Base-by-base conservation (phyloP, 2,888 invertebrate genomes). In the Archaeoteleia sp. region DNA sequence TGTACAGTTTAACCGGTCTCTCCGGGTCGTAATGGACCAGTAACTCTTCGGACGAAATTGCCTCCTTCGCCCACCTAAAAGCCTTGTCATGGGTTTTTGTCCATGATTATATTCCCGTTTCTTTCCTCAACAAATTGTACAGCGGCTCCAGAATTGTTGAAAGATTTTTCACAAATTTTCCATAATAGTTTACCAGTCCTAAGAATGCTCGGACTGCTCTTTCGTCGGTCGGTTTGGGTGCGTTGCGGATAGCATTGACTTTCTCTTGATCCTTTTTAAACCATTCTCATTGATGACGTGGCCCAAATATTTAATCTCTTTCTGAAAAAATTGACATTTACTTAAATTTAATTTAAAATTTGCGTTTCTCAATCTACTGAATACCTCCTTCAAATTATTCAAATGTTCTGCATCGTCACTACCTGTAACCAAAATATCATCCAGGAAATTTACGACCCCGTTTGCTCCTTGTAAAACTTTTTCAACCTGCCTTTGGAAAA, bases 301-400 rank as follows among this genome's bases (percentile, higher is more conserved):
- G 1, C 80, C 79, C 12, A 85, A 67, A 70, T 80, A 83, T 8
- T 73, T 65, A 9, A 82, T 65, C 53, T 77, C 62, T 0, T 77
- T 46, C 58, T 76, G 51, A 29, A 77, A 80, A 53, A 85, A 81
- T 5, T 14, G 1, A 30, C 30, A 51, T 30, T 51, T 51, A 10
- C 2, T 1, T 12, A 34, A 10, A 1, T 34, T 49, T 0, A 20
- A 17, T 29, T 46, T 37, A 17, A 55, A 23, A 5, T 45, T 30
- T 2, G 37, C 46, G 7, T 35, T 9, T 2, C 10, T 9, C 6
- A 58, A 34, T 13, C 32, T 13, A 5, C 2, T 32, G 12, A 48
- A 20, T 15, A 45, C 45, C 17, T 15, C 12, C 0, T 2, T 1
- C 1, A 45, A 1, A 15, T 29, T 30, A 5, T 10, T 12, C 12